A percentile compares a stretch with the other conserved stretches of the same genome.
These are phyloP conservation scores for Aphelinus atriplicis DNA, from an alignment of 1,140 invertebrate genomes.

Conservation along the genomic window DNA sequence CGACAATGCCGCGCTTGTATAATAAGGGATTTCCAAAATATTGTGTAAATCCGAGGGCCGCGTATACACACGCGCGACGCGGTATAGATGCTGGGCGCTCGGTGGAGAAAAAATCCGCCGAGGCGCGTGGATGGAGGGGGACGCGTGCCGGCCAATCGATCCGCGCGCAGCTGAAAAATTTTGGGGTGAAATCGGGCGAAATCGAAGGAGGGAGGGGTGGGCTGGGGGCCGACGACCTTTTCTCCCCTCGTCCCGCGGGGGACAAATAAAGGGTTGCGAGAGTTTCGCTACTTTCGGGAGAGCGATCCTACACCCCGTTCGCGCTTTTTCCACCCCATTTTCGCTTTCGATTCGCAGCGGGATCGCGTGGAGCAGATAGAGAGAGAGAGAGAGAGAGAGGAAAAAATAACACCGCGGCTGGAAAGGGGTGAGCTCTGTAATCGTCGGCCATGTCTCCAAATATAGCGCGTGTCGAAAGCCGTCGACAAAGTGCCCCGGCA, in stretches of 20 bases:
- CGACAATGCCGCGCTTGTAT: conserved; percentile 45
- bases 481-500: conserved; percentile 22
- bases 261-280: conserved; percentile 65
- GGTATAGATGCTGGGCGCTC: conserved; percentile 24
- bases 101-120: conserved; percentile 38
- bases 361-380: background rate
- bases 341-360: conserved; percentile 34
- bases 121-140: conserved; percentile 35
- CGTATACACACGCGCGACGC: too few relatives aligned
- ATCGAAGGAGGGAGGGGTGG: conserved; percentile 39
- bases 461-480: background rate
- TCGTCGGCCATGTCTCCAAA: conserved; percentile 4
- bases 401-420: background rate
- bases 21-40: conserved; percentile 68
- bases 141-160: conserved; percentile 42
- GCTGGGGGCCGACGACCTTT: conserved; percentile 8
- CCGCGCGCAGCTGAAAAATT: conserved; percentile 61
- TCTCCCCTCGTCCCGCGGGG: conserved; percentile 45
- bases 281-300: background rate
- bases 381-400: conserved; percentile 12
- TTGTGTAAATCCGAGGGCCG: conserved; percentile 62
- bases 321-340: conserved; percentile 33
- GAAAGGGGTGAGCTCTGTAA: background rate
- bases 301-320: background rate
- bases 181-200: conserved; percentile 62